Percentiles rank a stretch among this genome's conserved stretches.
Conservation (phyloP, 2,888 invertebrate genomes). For the Arenicola marina region DNA sequence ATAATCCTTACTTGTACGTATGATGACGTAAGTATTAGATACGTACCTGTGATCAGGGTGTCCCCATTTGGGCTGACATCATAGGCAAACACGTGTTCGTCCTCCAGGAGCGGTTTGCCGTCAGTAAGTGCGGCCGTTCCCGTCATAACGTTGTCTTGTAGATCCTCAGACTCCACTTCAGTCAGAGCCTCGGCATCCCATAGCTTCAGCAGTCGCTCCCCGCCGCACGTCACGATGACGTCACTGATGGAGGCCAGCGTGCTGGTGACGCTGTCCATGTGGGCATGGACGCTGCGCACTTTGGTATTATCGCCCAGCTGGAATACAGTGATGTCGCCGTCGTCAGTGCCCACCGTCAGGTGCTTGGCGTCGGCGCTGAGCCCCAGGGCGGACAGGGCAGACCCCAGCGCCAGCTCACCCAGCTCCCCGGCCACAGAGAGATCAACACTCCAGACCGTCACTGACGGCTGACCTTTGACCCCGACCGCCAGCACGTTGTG, state of each 20-base stretch:
- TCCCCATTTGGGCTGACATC: too few relatives aligned
- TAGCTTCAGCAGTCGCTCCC: slow-evolving; percentile 12
- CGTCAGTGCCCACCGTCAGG: not conserved
- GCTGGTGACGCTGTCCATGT: not conserved
- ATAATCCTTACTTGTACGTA: too few relatives aligned
- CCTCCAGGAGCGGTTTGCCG: too few relatives aligned
- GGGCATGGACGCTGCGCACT: not conserved
- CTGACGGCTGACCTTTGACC: not conserved
- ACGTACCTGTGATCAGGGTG: too few relatives aligned
- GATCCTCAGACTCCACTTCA: too few relatives aligned
- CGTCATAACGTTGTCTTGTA: too few relatives aligned
- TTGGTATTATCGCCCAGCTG: not conserved
- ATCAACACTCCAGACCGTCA: slow-evolving; percentile 9
- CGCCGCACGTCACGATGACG: slow-evolving; percentile 6
- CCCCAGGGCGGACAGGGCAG: not conserved
- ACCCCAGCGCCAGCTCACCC: not conserved
- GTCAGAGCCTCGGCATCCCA: slow-evolving; percentile 15
- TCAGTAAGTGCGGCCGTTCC: too few relatives aligned
- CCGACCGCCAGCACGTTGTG: not conserved
- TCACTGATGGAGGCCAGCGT: slow-evolving; percentile 1
- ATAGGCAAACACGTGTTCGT: too few relatives aligned
- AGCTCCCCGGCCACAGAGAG: not conserved
- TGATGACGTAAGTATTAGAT: too few relatives aligned
- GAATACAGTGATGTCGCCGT: slow-evolving; percentile 6
- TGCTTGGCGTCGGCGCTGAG: slow-evolving; percentile 1